These are phyloP conservation scores for Allygus modestus DNA, from an alignment of 2,888 invertebrate genomes.

Conservation along the genomic window DNA sequence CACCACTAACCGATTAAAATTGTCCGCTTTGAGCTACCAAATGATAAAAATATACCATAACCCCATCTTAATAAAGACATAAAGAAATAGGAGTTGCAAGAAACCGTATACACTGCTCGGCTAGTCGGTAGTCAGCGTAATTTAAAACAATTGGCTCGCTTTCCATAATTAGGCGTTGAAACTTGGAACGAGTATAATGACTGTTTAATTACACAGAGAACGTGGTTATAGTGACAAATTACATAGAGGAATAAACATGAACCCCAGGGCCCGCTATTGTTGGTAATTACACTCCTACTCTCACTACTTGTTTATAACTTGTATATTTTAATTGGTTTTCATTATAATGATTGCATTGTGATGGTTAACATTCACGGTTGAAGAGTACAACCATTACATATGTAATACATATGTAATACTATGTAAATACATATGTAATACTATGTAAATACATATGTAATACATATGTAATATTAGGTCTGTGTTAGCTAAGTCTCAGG, in stretches of 20 bases:
- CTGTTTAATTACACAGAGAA: conserved; percentile 50
- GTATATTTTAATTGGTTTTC: conserved; percentile 26
- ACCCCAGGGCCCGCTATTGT: conserved; percentile 12
- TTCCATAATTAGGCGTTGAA: conserved; percentile 54
- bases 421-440: too few relatives aligned
- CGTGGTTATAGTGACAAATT: conserved; percentile 55
- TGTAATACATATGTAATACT: too few relatives aligned
- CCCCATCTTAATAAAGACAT: conserved; percentile 5
- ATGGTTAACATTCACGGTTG: too few relatives aligned
- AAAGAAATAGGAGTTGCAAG: background rate
- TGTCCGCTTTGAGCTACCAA: too few relatives aligned
- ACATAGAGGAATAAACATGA: conserved; percentile 57
- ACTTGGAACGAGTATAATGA: conserved; percentile 50
- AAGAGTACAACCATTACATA: too few relatives aligned
- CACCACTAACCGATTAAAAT: too few relatives aligned
- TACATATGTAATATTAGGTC: too few relatives aligned
- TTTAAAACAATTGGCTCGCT: conserved; percentile 52
- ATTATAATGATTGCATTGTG: background rate
- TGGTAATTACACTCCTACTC: background rate
- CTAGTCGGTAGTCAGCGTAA: background rate
- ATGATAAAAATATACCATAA: background rate
- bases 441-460: too few relatives aligned
- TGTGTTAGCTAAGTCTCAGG: too few relatives aligned
- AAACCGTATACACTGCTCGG: conserved; percentile 6
- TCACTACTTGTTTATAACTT: conserved; percentile 6